A percentile compares a stretch with the other conserved stretches of the same genome.
phyloP scores from a whole-genome alignment of 2,888 invertebrate genomes.

The Pristionchus maxplancki region DNA sequence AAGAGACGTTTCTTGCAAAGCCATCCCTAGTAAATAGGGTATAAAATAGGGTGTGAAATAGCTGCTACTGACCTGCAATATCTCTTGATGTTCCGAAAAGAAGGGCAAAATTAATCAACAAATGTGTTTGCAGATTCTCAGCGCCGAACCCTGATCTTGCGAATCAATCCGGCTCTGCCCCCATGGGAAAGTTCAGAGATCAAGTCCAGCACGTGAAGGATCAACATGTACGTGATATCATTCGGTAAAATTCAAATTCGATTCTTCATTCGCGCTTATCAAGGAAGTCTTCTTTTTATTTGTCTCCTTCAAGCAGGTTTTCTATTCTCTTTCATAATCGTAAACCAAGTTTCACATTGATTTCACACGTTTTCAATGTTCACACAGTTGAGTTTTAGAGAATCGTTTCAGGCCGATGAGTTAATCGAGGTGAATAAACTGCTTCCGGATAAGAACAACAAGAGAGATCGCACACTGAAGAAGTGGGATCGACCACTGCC shows the following conservation, averaged over 20 bases:
- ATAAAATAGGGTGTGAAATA: too few species aligned
- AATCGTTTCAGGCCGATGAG: constrained; percentile 63
- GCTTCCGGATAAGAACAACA: constrained; percentile 65
- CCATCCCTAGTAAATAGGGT: too few species aligned
- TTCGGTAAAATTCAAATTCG: background rate
- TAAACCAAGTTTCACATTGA: too few species aligned
- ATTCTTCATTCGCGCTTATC: too few species aligned
- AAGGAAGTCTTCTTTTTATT: background rate
- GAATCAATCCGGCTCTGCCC: constrained; percentile 64
- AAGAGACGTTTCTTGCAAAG: too few species aligned
- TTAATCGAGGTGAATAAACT: constrained; percentile 65
- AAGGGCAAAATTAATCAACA: too few species aligned
- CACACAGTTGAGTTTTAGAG: too few species aligned
- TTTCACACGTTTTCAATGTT: too few species aligned
- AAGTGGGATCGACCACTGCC: constrained; percentile 67
- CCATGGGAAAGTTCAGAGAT: constrained; percentile 69
- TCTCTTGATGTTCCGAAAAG: too few species aligned
- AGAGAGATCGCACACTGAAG: constrained; percentile 65
- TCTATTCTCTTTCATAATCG: too few species aligned
- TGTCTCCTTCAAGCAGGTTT: background rate
- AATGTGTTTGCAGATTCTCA: constrained; percentile 43
- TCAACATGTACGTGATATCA: background rate
- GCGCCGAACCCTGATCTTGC: constrained; percentile 19
- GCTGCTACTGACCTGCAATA: too few species aligned
- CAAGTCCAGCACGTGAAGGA: constrained; percentile 67